Conservation (phyloP, 2,888 invertebrate species). For the Fragum whitleyi region DNA sequence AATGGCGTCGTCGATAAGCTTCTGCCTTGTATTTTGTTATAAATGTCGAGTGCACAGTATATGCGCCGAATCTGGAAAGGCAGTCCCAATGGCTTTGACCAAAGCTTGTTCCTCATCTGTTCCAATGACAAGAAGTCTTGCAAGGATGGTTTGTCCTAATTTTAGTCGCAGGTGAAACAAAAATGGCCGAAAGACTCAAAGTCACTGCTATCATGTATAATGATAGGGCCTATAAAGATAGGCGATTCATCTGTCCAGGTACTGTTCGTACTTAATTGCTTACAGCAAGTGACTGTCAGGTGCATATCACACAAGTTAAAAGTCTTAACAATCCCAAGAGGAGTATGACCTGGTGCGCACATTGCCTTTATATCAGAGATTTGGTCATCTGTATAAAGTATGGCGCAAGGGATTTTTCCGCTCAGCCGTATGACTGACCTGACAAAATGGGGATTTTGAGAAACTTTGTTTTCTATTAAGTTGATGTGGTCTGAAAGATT, state of each 20-base stretch:
- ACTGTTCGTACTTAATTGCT: conserved; percentile 35
- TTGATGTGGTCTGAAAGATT: conserved; percentile 44
- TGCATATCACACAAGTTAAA: conserved; percentile 56
- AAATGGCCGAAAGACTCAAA: conserved; percentile 49
- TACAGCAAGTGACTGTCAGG: conserved; percentile 51
- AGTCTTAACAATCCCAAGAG: too few species aligned
- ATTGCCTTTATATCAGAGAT: too few species aligned
- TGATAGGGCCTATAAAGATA: conserved; percentile 55
- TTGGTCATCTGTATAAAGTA: conserved; percentile 49
- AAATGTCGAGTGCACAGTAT: conserved; percentile 37
- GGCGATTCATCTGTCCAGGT: conserved; percentile 35
- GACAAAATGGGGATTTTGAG: conserved; percentile 28
- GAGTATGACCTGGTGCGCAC: too few species aligned
- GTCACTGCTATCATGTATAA: conserved; percentile 57
- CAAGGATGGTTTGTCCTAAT: conserved; percentile 2
- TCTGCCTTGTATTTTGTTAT: conserved; percentile 27
- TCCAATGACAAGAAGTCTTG: conserved; percentile 23
- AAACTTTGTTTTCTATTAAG: conserved; percentile 32
- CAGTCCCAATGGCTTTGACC: conserved; percentile 23
- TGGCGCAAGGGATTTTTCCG: conserved; percentile 33
- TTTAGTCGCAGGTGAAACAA: conserved; percentile 42
- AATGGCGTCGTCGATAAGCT: conserved; percentile 37
- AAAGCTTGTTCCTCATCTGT: conserved; percentile 37
- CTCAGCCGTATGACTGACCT: conserved; percentile 25
- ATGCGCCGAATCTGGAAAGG: conserved; percentile 34